phyloP scores from a whole-genome alignment of 2,888 invertebrate species.

The Cetonia aurata region DNA sequence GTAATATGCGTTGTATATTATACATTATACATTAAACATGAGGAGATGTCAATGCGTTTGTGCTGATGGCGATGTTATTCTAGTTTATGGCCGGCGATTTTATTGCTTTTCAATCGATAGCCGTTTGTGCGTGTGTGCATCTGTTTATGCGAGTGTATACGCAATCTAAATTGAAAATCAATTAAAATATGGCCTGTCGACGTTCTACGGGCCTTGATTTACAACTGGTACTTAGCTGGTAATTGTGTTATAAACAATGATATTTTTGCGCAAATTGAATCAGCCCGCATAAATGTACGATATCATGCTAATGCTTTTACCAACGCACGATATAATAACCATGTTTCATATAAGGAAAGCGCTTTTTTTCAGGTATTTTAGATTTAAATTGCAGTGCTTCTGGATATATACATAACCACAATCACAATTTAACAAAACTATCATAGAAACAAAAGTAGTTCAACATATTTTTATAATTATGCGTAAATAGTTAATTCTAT shows the following conservation, averaged over 20 bases:
- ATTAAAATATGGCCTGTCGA: slow-evolving; percentile 37
- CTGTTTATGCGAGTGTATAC: slow-evolving; percentile 23
- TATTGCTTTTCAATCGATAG: slow-evolving; percentile 39
- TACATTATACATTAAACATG: too few relatives aligned
- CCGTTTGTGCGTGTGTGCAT: slow-evolving; percentile 14
- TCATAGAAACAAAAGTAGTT: too few relatives aligned
- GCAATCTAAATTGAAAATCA: slow-evolving; percentile 38
- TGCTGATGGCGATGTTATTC: slow-evolving; percentile 38
- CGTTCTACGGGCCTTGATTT: slow-evolving; percentile 26
- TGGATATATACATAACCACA: too few relatives aligned
- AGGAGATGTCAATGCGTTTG: slow-evolving; percentile 26
- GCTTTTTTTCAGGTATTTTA: too few relatives aligned
- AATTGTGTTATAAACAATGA: slow-evolving; percentile 39
- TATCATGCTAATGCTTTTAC: too few relatives aligned
- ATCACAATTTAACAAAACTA: too few relatives aligned
- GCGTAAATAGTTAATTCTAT: too few relatives aligned
- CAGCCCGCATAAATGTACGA: too few relatives aligned
- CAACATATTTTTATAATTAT: too few relatives aligned
- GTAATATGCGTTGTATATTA: not conserved
- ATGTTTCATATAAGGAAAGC: too few relatives aligned
- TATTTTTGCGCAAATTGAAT: slow-evolving; percentile 4
- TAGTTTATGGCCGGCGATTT: slow-evolving; percentile 39
- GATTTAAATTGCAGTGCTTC: too few relatives aligned
- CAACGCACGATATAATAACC: too few relatives aligned
- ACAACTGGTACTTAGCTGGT: slow-evolving; percentile 12